Evolutionary conservation across 2,113 vertebrate genomes (phyloP), one percentile per base, ranked within the genome.

Genomic region (Amblyornis subalaris): DNA sequence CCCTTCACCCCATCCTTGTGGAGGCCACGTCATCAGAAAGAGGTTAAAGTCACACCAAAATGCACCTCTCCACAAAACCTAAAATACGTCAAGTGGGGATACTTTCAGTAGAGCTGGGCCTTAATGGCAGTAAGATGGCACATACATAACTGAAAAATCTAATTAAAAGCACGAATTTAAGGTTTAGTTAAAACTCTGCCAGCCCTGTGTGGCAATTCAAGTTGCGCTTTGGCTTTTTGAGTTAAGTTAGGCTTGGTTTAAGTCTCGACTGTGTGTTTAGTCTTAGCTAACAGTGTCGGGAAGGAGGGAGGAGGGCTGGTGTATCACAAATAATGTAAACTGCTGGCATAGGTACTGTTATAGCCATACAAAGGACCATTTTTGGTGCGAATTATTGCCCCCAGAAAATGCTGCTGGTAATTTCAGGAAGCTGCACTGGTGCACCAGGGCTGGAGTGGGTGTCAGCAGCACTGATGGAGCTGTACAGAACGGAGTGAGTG

Each of bases 231-330:
- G 22, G 26, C 11, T 65, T 82, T 88, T 65, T 65, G 57, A 57
- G 14, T 3, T 14, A 33, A 19, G 12, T 22, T 60, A 22, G 28
- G 11, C 48, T 71, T 35, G 18, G 14, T 70, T 65, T 25, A 51
- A 57, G 24, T n/a, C 48, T 81, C 16, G 0, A 1, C 29, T 60
- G 0, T 2, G 3, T 14, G 7, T 55, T 82, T 38, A 28, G 31
- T 45, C 71, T 62, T 26, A 35, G 28, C 29, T 72, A 70, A 45
- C 13, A 31, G 6, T 0, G 7, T 18, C 12, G n/a, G 50, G 66
- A 75, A 44, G 21, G 45, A 51, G 50, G 14, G 36, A 60, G 14
- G 44, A 33, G 54, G 33, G 9, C 25, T 89, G 25, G 3, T 29
- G n/a, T 29, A 0, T 16, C 45, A 50, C 58, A 74, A 26, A 13